Base-by-base conservation (phyloP, 2,797 vertebrate species). In the Moxostoma hubbsi region DNA sequence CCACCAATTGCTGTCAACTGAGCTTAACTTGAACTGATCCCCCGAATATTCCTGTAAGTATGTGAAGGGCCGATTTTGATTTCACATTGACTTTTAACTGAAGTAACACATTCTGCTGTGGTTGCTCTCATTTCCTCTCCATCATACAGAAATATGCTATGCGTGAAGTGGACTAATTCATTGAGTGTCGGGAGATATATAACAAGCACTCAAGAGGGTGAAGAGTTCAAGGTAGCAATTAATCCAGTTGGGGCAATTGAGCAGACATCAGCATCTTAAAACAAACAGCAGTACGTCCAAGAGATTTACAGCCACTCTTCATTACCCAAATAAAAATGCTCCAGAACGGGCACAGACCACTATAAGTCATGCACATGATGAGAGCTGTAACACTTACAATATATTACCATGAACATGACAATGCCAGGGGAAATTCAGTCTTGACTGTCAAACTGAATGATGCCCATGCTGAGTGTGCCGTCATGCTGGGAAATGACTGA, bases 161-260 rank as follows among this genome's bases (percentile, higher is more conserved):
- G 76, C 45, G 72, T 69, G 79, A 82, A 79, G 79, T 73, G 68
- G 55, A 61, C 55, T 62, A 77, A 79, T 66, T 74, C 65, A 46
- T 65, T 68, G 43, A 61, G 54, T 62, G 62, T 69, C 49, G 65
- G 70, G 70, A 75, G 57, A 73, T 81, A 73, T 80, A 85, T 77
- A 82, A 15, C 53, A 47, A 45, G 36, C 58, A 50, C 81, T 81
- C 79, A 24, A 62, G 57, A 57, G 66, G 63, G 75, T 79, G 55
- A 78, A 68, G 71, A 79, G 68, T 53, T 58, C 61, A 78, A n/a
- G 16, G 43, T 57, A 58, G 69, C 77, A 67, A 75, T 82, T 77
- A 82, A 58, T 77, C 18, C 69, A 46, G 58, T 54, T 9, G 46
- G 9, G 45, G 53, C 11, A 57, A 80, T 45, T 10, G 73, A 78